Conservation (phyloP, 2,888 invertebrate genomes). For the Exocentrus adspersus region DNA sequence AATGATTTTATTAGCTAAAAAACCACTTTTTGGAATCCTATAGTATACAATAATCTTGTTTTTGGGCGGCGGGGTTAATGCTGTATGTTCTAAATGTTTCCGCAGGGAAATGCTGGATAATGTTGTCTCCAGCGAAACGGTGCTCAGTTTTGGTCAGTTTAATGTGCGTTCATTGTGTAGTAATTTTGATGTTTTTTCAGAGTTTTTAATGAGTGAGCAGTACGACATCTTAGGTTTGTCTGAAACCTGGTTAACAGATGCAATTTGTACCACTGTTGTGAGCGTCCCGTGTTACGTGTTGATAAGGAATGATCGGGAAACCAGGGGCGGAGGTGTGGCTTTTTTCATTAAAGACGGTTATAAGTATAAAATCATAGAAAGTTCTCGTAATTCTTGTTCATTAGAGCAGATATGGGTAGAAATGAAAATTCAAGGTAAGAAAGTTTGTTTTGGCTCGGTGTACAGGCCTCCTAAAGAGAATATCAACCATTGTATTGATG, state of each 20-base stretch:
- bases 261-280: background rate
- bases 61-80: background rate
- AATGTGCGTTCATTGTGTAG: conserved; percentile 9
- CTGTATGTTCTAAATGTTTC: background rate
- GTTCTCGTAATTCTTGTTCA: background rate
- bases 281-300: background rate
- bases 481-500: background rate
- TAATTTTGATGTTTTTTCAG: background rate
- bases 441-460: background rate
- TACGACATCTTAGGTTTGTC: conserved; percentile 7
- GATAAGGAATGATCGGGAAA: background rate
- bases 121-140: background rate
- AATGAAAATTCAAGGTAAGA: background rate
- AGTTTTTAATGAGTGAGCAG: background rate
- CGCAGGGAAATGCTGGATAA: background rate
- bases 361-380: conserved; percentile 6
- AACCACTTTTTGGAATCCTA: background rate
- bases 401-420: background rate
- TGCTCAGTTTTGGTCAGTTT: conserved; percentile 1
- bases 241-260: background rate
- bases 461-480: background rate
- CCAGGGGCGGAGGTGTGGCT: background rate
- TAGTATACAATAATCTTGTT: background rate
- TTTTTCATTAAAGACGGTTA: conserved; percentile 2
- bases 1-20: too few species aligned